Percentiles rank a stretch among this genome's conserved stretches.
Conservation (phyloP, 1,140 invertebrate species). For the Caenorhabditis inopinata region DNA sequence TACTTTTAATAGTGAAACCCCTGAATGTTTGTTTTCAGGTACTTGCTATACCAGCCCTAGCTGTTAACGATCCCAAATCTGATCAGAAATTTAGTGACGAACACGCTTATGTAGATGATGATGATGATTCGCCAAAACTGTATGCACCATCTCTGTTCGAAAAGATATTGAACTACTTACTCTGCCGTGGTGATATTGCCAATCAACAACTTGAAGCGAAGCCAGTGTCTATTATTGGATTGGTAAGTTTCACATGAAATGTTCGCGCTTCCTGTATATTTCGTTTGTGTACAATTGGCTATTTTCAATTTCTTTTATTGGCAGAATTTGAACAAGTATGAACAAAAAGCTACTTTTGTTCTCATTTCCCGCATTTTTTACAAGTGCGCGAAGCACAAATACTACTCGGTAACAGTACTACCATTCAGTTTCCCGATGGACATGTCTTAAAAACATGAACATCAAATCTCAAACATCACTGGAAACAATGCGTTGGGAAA, state of each 20-base stretch:
- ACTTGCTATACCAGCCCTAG: slow-evolving; percentile 14
- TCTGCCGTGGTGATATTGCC: slow-evolving; percentile 56
- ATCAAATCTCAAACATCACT: background rate
- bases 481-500: background rate
- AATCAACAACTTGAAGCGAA: slow-evolving; percentile 54
- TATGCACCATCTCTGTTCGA: slow-evolving; percentile 52
- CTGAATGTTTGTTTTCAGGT: background rate
- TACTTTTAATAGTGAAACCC: too few species aligned
- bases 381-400: slow-evolving; percentile 12
- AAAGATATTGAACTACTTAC: slow-evolving; percentile 51
- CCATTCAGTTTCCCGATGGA: background rate
- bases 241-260: slow-evolving; percentile 36
- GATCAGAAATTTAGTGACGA: slow-evolving; percentile 14
- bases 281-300: background rate
- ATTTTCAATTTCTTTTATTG: background rate
- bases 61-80: slow-evolving; percentile 6
- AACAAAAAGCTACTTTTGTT: background rate
- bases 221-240: slow-evolving; percentile 51
- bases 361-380: background rate
- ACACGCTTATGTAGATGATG: slow-evolving; percentile 26
- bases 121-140: slow-evolving; percentile 24
- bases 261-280: too few species aligned
- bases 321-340: slow-evolving; percentile 4
- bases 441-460: background rate
- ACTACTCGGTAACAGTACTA: background rate